A percentile compares a stretch with the other conserved stretches of the same genome.
Evolutionary conservation across 2,113 vertebrate genomes (phyloP).

Genomic region (Podarcis raffonei): DNA sequence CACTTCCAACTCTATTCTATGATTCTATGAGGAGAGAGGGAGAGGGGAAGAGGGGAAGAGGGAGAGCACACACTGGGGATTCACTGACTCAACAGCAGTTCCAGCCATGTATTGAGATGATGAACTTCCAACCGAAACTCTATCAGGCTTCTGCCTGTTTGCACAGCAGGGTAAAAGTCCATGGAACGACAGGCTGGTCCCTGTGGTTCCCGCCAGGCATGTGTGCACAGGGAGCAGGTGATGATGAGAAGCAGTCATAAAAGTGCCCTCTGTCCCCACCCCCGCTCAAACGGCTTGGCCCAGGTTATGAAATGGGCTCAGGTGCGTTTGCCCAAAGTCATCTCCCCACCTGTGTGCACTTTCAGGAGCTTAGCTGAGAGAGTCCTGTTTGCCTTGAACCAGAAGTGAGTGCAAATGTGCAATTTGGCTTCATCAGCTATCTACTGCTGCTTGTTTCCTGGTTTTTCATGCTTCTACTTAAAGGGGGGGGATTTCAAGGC

Average conservation of each 20-base stretch:
- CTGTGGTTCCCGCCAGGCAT: slow-evolving; percentile 41
- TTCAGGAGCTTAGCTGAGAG: neutral
- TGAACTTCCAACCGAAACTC: slow-evolving; percentile 63
- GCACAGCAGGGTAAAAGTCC: slow-evolving; percentile 68
- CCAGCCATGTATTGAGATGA: slow-evolving; percentile 54
- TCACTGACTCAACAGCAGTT: neutral
- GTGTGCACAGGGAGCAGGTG: slow-evolving; percentile 58
- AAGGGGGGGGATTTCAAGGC: neutral
- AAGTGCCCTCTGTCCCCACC: slow-evolving; percentile 58
- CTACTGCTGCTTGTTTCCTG: neutral
- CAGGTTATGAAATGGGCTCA: slow-evolving; percentile 44
- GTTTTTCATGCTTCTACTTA: neutral
- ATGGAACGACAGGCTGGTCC: slow-evolving; percentile 28
- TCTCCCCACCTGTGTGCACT: neutral
- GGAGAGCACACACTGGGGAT: neutral
- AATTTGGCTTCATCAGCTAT: neutral
- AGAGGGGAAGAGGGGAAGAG: neutral
- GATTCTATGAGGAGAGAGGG: no score
- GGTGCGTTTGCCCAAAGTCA: neutral
- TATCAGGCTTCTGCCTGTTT: slow-evolving; percentile 67
- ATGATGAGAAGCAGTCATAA: slow-evolving; percentile 64
- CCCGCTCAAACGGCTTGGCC: slow-evolving; percentile 46
- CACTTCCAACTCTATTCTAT: no score
- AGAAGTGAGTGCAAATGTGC: neutral
- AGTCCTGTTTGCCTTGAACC: slow-evolving; percentile 1